These are phyloP conservation scores for Amiota mariae DNA, from an alignment of 2,888 invertebrate genomes.

Conservation along the genomic window DNA sequence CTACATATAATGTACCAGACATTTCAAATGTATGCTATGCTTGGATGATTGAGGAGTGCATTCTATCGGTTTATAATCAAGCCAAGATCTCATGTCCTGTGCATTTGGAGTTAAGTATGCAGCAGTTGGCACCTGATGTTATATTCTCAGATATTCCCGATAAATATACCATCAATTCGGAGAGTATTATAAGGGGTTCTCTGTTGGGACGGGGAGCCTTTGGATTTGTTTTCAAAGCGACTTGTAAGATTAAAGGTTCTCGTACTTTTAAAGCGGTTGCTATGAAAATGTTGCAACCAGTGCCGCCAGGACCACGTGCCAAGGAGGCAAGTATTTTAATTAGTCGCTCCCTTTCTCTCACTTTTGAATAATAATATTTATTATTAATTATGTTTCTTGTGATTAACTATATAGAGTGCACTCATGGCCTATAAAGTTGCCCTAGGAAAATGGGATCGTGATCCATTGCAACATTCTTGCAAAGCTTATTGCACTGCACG, in stretches of 20 bases:
- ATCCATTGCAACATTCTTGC: slow-evolving; percentile 92
- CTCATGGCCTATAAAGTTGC: slow-evolving; percentile 78
- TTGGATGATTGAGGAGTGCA: slow-evolving; percentile 97
- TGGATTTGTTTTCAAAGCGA: slow-evolving; percentile 94
- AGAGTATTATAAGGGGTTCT: slow-evolving; percentile 84
- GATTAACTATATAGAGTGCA: slow-evolving; percentile 64
- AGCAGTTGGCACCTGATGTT: slow-evolving; percentile 93
- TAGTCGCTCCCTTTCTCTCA: no score
- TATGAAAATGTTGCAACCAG: slow-evolving; percentile 96
- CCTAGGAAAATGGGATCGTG: slow-evolving; percentile 92
- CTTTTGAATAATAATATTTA: no score
- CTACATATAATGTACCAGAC: slow-evolving; percentile 73
- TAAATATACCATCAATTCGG: slow-evolving; percentile 85
- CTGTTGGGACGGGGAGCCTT: slow-evolving; percentile 96
- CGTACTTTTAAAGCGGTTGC: slow-evolving; percentile 83
- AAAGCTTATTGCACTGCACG: slow-evolving; percentile 97
- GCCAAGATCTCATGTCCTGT: slow-evolving; percentile 83
- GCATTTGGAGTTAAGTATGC: slow-evolving; percentile 84
- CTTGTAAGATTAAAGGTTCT: slow-evolving; percentile 78
- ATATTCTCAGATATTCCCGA: slow-evolving; percentile 93
- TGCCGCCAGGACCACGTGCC: slow-evolving; percentile 81
- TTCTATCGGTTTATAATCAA: slow-evolving; percentile 87
- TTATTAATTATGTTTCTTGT: neutral
- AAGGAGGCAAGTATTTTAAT: slow-evolving; percentile 61
- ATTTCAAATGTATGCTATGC: slow-evolving; percentile 77